These are phyloP conservation scores for Amia ocellicauda DNA, from an alignment of 2,113 vertebrate genomes.

Conservation along the genomic window DNA sequence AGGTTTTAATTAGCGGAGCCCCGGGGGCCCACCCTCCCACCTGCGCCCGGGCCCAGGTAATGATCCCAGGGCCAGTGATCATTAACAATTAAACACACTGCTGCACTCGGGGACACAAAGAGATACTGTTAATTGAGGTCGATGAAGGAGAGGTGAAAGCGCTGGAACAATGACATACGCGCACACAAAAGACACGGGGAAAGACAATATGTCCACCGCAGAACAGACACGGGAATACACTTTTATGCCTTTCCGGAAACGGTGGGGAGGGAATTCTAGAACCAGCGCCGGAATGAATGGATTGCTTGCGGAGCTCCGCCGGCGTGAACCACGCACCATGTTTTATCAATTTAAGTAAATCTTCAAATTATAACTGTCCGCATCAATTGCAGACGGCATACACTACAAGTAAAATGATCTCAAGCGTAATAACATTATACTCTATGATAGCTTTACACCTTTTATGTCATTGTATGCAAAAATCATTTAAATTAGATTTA, in stretches of 20 bases:
- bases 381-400: too few relatives aligned
- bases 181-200: conserved; percentile 22
- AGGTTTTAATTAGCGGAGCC: background rate
- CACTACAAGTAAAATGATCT: too few relatives aligned
- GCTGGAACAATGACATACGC: conserved; percentile 30
- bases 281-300: background rate
- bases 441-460: too few relatives aligned
- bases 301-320: too few relatives aligned
- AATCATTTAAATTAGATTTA: too few relatives aligned
- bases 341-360: too few relatives aligned
- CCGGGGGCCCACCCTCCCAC: conserved; percentile 16
- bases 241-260: background rate
- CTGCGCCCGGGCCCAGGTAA: conserved; percentile 45
- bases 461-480: too few relatives aligned
- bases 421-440: too few relatives aligned
- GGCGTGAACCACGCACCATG: too few relatives aligned
- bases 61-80: conserved; percentile 33
- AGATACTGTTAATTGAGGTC: conserved; percentile 31
- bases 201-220: conserved; percentile 45
- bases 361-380: too few relatives aligned
- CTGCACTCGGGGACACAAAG: conserved; percentile 30
- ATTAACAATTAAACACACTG: conserved; percentile 54
- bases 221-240: conserved; percentile 37
- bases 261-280: background rate
- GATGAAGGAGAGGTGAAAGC: conserved; percentile 20